Conservation (phyloP, 2,113 vertebrate genomes). For the Macrotis lagotis region DNA sequence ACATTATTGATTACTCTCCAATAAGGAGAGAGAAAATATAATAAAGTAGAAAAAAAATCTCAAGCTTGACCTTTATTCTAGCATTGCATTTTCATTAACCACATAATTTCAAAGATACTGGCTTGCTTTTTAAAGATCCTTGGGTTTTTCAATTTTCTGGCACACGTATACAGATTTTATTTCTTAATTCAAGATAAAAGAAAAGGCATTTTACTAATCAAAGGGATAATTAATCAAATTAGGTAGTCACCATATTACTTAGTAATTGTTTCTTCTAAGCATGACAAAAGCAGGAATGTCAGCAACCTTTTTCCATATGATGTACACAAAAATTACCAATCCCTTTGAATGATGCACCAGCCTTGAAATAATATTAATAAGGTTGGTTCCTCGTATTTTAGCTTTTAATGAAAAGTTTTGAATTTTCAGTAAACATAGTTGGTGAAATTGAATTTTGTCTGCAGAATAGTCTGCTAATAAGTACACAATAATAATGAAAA, state of each 20-base stretch:
- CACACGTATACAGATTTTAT: not conserved
- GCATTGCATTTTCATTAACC: conserved; percentile 24
- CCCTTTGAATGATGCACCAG: conserved; percentile 9
- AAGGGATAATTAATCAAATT: conserved; percentile 51
- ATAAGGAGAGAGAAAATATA: not conserved
- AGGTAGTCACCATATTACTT: conserved; percentile 20
- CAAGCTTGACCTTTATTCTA: not conserved
- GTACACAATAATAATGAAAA: not conserved
- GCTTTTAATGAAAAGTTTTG: conserved; percentile 10
- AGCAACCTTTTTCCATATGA: not conserved
- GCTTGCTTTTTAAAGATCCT: not conserved
- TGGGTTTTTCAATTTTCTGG: not conserved
- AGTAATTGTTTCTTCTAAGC: not conserved
- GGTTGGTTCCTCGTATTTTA: not conserved
- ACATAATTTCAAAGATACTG: not conserved
- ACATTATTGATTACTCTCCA: not conserved
- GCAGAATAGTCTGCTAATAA: not conserved
- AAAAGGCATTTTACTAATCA: conserved; percentile 21
- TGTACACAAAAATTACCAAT: not conserved
- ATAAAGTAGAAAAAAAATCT: not conserved
- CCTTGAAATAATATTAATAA: conserved; percentile 44
- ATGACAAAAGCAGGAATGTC: conserved; percentile 12
- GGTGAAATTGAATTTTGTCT: not conserved
- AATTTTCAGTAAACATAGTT: not conserved
- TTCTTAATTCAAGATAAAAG: conserved; percentile 39